Evolutionary conservation across 2,113 vertebrate genomes (phyloP), one percentile per base, ranked within the genome.

Genomic region (Nesoenas mayeri): DNA sequence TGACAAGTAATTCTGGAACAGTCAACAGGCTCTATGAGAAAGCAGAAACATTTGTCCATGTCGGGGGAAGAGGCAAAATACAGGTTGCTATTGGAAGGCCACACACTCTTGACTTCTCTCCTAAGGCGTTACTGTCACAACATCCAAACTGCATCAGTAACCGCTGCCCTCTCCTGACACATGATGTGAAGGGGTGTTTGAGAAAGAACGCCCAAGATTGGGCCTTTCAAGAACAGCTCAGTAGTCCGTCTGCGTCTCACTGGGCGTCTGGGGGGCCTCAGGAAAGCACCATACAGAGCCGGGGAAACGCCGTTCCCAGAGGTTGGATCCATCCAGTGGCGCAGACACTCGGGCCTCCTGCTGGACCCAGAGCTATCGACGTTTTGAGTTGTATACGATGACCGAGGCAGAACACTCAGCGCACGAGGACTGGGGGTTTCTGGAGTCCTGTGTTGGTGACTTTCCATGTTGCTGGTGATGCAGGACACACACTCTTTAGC

Each of bases 361-460:
- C 64, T n/a, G 56, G 79, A 1, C 36, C 15, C 64, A 31, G 14
- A 38, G 38, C 9, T n/a, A 3, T 0, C 19, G 6, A 20, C 16
- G 2, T 14, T 4, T 22, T 2, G 17, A 31, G 21, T 4, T 34
- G 60, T 3, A 3, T 25, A 4, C 24, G 4, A 16, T 12, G 31
- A 50, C 31, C 28, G 12, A 9, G 9, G 69, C 44, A 65, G 50
- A 62, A 13, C 29, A 2, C 22, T 54, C 29, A 18, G 38, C 54
- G 50, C 24, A 0, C 0, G 2, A 17, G 48, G 21, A 18, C 1
- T 5, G 31, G 1, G 9, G 12, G 20, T 22, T 77, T 48, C 54
- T 32, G 80, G 47, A 65, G 19, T 36, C 8, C 34, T 42, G 29
- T 58, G 53, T 2, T 50, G 40, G 40, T 61, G 36, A 42, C 12